Evolutionary conservation across 2,797 vertebrate genomes (phyloP).

Genomic region (Hephaestus fuliginosus): DNA sequence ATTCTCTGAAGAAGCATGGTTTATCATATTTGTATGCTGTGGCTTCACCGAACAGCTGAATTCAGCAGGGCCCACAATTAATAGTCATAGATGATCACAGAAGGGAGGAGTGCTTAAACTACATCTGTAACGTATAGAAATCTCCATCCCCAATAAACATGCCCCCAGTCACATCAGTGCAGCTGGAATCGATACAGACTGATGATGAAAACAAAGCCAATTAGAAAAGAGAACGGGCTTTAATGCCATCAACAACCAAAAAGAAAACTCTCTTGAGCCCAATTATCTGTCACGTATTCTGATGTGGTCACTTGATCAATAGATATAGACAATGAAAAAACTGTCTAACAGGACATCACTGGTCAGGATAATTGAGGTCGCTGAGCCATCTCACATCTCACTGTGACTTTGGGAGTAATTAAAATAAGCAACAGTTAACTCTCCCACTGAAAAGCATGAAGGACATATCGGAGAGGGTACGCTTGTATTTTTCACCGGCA

Average conservation of each 20-base stretch:
- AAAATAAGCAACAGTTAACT: constrained; percentile 8
- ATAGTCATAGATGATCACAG: constrained; percentile 3
- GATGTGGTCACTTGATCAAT: constrained; percentile 38
- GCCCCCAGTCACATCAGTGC: background rate
- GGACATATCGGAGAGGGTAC: background rate
- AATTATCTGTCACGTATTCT: constrained; percentile 57
- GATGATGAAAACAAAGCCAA: constrained; percentile 52
- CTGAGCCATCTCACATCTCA: constrained; percentile 31
- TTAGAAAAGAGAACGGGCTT: constrained; percentile 24
- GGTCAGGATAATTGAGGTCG: constrained; percentile 58
- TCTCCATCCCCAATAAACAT: constrained; percentile 3
- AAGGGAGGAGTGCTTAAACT: constrained; percentile 3
- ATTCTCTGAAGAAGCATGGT: background rate
- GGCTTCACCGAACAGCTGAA: background rate
- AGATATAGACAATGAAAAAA: constrained; percentile 38
- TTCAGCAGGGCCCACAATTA: background rate
- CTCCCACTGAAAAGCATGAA: background rate
- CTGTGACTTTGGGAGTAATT: constrained; percentile 24
- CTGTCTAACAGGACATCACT: constrained; percentile 33
- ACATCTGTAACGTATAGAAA: background rate
- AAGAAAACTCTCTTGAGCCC: constrained; percentile 37
- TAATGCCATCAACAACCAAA: constrained; percentile 41
- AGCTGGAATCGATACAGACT: constrained; percentile 36
- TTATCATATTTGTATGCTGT: constrained; percentile 1
- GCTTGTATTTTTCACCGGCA: background rate